A percentile compares a stretch with the other conserved stretches of the same genome.
These are phyloP conservation scores for Microcaecilia unicolor DNA, from an alignment of 2,797 vertebrate species.

Conservation along the genomic window DNA sequence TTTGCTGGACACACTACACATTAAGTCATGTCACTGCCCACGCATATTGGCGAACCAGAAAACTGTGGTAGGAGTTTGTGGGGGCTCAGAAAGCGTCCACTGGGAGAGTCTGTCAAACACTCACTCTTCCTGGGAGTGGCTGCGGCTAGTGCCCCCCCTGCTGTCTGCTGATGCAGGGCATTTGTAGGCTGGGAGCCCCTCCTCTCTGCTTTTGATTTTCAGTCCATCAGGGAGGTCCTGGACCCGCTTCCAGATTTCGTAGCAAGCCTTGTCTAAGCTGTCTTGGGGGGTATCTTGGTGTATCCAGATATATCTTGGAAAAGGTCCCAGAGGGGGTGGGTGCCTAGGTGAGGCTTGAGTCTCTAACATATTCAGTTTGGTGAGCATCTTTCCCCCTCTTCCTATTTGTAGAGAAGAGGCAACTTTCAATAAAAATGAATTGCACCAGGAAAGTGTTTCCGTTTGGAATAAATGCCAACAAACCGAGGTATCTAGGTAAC, in stretches of 20 bases:
- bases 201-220: not conserved
- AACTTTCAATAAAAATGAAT: not conserved
- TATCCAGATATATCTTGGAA: constrained; percentile 65
- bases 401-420: not conserved
- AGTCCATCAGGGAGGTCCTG: constrained; percentile 27
- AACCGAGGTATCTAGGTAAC: constrained; percentile 43
- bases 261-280: constrained; percentile 54
- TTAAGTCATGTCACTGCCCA: no score
- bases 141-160: not conserved
- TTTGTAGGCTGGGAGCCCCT: not conserved
- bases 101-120: not conserved
- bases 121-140: constrained; percentile 25
- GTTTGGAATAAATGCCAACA: no score
- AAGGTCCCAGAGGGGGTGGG: constrained; percentile 45
- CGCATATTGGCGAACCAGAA: no score
- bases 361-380: not conserved
- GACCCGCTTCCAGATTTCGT: constrained; percentile 55
- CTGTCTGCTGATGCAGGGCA: not conserved
- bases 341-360: constrained; percentile 2
- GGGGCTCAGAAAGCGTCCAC: no score
- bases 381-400: constrained; percentile 24
- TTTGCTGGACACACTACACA: no score
- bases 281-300: constrained; percentile 57
- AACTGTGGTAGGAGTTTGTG: no score
- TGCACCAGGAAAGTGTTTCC: no score